Evolutionary conservation across 2,888 invertebrate species (phyloP).

Genomic region (Eupithecia subumbrata): DNA sequence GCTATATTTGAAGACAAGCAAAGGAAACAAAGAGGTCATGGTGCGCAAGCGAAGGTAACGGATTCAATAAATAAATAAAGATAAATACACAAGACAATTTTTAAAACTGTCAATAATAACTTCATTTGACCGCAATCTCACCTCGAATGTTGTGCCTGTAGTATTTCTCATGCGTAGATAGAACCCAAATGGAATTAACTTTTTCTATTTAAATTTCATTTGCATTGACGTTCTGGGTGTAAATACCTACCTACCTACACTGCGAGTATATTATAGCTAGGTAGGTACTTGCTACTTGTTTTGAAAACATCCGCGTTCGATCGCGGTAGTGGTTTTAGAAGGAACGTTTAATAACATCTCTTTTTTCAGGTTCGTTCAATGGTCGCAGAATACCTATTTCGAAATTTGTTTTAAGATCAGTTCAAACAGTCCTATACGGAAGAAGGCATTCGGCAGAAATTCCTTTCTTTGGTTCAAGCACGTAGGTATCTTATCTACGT

Average conservation of each 20-base stretch:
- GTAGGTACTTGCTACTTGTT: not conserved
- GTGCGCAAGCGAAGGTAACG: no score
- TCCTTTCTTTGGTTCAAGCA: no score
- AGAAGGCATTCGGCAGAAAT: no score
- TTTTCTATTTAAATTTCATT: not conserved
- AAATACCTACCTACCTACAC: not conserved
- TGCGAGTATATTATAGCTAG: not conserved
- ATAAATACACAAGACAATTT: no score
- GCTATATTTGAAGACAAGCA: no score
- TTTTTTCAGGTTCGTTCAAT: not conserved
- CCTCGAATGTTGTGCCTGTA: not conserved
- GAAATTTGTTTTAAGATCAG: not conserved
- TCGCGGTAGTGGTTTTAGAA: not conserved
- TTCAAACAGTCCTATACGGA: no score
- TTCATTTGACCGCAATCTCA: no score
- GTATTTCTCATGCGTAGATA: not conserved
- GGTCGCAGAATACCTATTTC: constrained; percentile 2
- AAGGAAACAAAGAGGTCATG: no score
- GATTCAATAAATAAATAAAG: no score
- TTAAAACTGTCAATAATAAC: no score
- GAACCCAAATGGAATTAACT: not conserved
- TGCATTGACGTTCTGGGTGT: not conserved
- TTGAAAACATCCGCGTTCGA: not conserved
- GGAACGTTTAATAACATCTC: not conserved
- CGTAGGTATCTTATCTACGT: no score